Base-by-base conservation (phyloP, 2,797 vertebrate species). In the Coccyzus lansbergi region DNA sequence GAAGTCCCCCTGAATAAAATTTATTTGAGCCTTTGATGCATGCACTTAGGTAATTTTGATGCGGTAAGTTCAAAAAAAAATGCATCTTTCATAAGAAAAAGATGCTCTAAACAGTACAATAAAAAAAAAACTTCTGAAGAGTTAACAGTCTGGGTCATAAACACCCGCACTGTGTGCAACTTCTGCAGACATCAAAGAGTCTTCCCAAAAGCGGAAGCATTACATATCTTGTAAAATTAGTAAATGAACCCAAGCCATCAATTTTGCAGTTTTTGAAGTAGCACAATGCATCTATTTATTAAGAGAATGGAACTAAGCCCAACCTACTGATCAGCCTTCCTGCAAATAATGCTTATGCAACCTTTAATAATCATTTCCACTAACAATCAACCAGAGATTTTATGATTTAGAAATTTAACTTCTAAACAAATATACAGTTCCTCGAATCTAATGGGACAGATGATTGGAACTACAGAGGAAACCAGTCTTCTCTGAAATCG, bases 231-330 rank as follows among this genome's bases (percentile, higher is more conserved):
- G 63, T 86, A 95, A 94, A 88, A 94, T 82, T 56, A 91, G 56
- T 84, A 90, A 95, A 88, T 34, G 74, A 80, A 84, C 64, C 67
- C 49, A 82, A 92, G 90, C 70, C 90, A 84, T 67, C 70, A 74
- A 76, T 86, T 90, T 86, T 94, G 77, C 55, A 93, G 75, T 78
- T 93, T 89, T 31, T 81, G 26, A 90, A 86, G 80, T 8, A 75
- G 69, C 74, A 96, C 89, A 95, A 95, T 92, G 72, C 56, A 92
- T 76, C 89, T 78, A 52, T 93, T 95, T 95, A 94, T 91, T 88
- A 38, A 93, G 63, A 72, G 67, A 94, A 90, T 77, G 92, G 93
- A 94, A 91, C 59, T 74, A 89, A 89, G 86, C 91, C 86, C 92
- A 93, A 63, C 63, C 86, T 89, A 87, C 83, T 82, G 63, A 94